These are phyloP conservation scores for Zaprionus inermis DNA, from an alignment of 1,140 invertebrate species.

Conservation along the genomic window DNA sequence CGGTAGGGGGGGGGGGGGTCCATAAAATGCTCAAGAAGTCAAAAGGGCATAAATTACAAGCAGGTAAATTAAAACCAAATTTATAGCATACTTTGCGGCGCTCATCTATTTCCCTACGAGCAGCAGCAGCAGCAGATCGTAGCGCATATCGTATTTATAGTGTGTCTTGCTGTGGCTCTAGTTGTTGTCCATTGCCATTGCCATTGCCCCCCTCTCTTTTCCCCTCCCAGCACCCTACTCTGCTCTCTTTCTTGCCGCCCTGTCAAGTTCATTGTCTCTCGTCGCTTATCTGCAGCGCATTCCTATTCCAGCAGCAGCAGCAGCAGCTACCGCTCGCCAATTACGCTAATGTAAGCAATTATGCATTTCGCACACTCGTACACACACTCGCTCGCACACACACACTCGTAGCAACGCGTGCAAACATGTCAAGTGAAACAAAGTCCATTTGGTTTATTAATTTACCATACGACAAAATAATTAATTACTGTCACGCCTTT, in stretches of 20 bases:
- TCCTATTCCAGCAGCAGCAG: not conserved
- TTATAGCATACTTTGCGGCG: constrained; percentile 82
- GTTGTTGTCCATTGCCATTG: not conserved
- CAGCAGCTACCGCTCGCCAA: constrained; percentile 45
- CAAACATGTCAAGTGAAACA: constrained; percentile 82
- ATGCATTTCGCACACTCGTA: constrained; percentile 65
- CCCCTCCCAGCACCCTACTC: not conserved
- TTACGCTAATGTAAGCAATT: constrained; percentile 79
- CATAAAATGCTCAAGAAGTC: constrained; percentile 75
- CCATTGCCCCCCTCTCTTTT: not conserved
- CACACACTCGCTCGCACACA: constrained; percentile 4
- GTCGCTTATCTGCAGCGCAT: not conserved
- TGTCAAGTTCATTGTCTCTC: constrained; percentile 35
- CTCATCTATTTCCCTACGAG: constrained; percentile 57
- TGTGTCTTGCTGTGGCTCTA: not conserved
- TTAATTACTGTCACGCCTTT: constrained; percentile 84
- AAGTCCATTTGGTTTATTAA: constrained; percentile 84
- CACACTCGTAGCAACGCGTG: constrained; percentile 47
- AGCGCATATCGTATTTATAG: not conserved
- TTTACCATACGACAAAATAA: constrained; percentile 84
- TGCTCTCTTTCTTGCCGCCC: not conserved
- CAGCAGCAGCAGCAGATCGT: constrained; percentile 15
- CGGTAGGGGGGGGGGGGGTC: not conserved
- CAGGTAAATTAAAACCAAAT: constrained; percentile 82
- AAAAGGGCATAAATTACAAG: constrained; percentile 80